Conservation (phyloP, 2,888 invertebrate species). For the Theretra japonica region DNA sequence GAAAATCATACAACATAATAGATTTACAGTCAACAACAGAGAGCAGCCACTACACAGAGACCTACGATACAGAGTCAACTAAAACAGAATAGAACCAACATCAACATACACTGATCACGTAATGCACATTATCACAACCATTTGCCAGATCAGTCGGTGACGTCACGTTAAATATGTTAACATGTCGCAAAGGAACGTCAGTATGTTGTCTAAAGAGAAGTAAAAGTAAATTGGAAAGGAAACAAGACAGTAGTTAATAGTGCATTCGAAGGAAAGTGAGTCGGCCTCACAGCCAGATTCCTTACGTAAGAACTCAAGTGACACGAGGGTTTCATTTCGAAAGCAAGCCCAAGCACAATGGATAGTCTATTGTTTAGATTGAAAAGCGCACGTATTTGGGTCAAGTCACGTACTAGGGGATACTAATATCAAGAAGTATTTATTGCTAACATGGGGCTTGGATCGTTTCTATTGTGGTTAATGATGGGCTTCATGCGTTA, state of each 20-base stretch:
- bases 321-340: conserved; percentile 65
- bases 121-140: conserved; percentile 45
- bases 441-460: conserved; percentile 64
- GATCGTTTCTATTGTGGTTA: conserved; percentile 61
- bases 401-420: conserved; percentile 69
- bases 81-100: conserved; percentile 75
- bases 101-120: conserved; percentile 68
- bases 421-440: conserved; percentile 69
- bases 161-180: conserved; percentile 48
- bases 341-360: conserved; percentile 83
- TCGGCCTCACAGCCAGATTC: conserved; percentile 61
- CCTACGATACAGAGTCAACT: conserved; percentile 78
- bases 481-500: conserved; percentile 79
- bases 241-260: conserved; percentile 64
- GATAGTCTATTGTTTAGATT: conserved; percentile 66
- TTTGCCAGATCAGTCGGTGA: conserved; percentile 60
- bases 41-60: conserved; percentile 85
- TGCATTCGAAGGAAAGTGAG: conserved; percentile 69
- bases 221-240: conserved; percentile 59
- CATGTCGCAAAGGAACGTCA: conserved; percentile 32
- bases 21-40: conserved; percentile 84
- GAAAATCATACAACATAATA: conserved; percentile 84
- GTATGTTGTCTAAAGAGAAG: conserved; percentile 37
- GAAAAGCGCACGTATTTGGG: conserved; percentile 72
- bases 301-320: conserved; percentile 60